Evolutionary conservation across 2,888 invertebrate genomes (phyloP).

Genomic region (Drosophila multiciliata): DNA sequence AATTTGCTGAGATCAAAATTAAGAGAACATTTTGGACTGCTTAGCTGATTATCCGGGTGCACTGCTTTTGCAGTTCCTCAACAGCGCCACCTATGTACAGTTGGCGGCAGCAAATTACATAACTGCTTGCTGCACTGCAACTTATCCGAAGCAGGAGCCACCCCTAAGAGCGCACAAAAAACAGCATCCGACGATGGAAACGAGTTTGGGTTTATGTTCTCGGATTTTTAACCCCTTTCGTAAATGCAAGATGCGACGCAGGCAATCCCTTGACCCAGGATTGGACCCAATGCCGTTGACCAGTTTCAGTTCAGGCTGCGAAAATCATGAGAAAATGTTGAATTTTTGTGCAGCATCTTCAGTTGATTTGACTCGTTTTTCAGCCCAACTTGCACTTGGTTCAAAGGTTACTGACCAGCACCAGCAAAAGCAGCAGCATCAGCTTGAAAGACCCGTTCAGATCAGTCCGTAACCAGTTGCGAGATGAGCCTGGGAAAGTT

Average conservation of each 20-base stretch:
- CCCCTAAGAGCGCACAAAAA: slow-evolving; percentile 31
- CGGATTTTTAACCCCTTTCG: slow-evolving; percentile 53
- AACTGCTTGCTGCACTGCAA: slow-evolving; percentile 41
- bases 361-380: slow-evolving; percentile 62
- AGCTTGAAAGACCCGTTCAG: slow-evolving; percentile 40
- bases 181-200: slow-evolving; percentile 35
- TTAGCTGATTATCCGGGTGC: slow-evolving; percentile 37
- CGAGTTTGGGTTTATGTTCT: slow-evolving; percentile 37
- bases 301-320: slow-evolving; percentile 47
- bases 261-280: slow-evolving; percentile 43
- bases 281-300: slow-evolving; percentile 47
- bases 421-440: slow-evolving; percentile 35
- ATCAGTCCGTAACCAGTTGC: slow-evolving; percentile 39
- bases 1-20: slow-evolving; percentile 16
- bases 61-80: slow-evolving; percentile 20
- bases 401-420: slow-evolving; percentile 75
- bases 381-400: slow-evolving; percentile 52
- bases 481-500: slow-evolving; percentile 48
- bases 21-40: slow-evolving; percentile 53
- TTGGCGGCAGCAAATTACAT: neutral
- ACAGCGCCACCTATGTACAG: slow-evolving; percentile 38
- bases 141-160: slow-evolving; percentile 49
- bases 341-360: slow-evolving; percentile 70
- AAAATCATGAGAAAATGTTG: slow-evolving; percentile 73
- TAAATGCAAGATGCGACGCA: slow-evolving; percentile 20